Evolutionary conservation across 1,140 invertebrate genomes (phyloP).

Genomic region (Bombus terrestris): DNA sequence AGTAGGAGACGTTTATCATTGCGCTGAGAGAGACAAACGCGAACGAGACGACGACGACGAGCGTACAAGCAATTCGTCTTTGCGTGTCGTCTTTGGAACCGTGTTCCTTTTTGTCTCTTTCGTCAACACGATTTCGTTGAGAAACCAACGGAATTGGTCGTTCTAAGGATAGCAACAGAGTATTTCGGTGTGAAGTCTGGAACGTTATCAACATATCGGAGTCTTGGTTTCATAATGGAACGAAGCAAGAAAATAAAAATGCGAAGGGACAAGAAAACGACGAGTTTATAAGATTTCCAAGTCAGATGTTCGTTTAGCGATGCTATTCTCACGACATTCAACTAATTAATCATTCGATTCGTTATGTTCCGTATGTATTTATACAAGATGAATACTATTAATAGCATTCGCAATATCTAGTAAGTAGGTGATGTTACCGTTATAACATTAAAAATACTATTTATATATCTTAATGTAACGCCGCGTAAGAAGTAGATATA

Average conservation of each 20-base stretch:
- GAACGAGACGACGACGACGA: conserved; percentile 9
- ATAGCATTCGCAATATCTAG: conserved; percentile 70
- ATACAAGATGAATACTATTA: conserved; percentile 68
- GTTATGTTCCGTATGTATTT: conserved; percentile 59
- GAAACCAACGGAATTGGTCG: not conserved
- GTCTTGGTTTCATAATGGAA: conserved; percentile 5
- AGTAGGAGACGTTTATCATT: conserved; percentile 45
- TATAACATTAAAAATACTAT: conserved; percentile 81
- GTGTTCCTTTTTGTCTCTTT: not conserved
- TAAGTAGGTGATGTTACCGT: conserved; percentile 79
- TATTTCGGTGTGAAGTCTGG: not conserved
- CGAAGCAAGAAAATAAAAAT: not conserved
- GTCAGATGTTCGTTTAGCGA: conserved; percentile 30
- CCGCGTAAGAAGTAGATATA: conserved; percentile 71
- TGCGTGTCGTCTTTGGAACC: not conserved
- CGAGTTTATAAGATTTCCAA: not conserved
- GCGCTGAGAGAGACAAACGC: conserved; percentile 11
- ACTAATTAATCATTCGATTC: conserved; percentile 51
- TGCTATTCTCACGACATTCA: conserved; percentile 33
- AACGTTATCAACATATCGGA: conserved; percentile 42
- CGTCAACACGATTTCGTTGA: not conserved
- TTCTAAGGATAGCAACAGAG: not conserved
- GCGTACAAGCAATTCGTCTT: not conserved
- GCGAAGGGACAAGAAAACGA: not conserved
- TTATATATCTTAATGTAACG: conserved; percentile 79